phyloP scores from a whole-genome alignment of 2,888 invertebrate genomes.

The Blera fallax region DNA sequence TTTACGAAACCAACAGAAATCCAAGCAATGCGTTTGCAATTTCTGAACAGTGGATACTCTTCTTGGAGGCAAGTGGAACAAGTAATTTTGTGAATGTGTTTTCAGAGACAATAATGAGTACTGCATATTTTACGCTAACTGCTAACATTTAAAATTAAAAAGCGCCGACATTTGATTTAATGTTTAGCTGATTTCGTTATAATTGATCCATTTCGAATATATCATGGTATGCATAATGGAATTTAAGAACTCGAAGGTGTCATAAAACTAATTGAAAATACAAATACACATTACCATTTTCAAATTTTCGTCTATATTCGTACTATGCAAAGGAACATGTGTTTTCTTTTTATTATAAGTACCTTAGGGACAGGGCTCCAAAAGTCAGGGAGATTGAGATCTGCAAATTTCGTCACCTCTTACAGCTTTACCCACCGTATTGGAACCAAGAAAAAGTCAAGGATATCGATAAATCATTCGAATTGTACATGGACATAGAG shows the following conservation, averaged over 20 bases:
- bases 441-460: too few species aligned
- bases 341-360: too few species aligned
- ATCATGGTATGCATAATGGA: background rate
- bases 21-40: conserved; percentile 80
- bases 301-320: too few species aligned
- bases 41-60: conserved; percentile 77
- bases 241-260: background rate
- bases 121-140: conserved; percentile 33
- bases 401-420: too few species aligned
- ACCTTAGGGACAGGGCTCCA: too few species aligned
- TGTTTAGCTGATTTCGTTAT: background rate
- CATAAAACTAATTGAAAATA: conserved; percentile 1
- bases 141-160: conserved; percentile 24
- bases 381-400: too few species aligned
- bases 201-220: background rate
- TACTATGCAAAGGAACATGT: too few species aligned
- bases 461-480: too few species aligned
- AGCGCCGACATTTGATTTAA: background rate
- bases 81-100: conserved; percentile 46
- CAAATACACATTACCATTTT: background rate
- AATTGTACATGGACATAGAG: too few species aligned
- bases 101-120: conserved; percentile 37
- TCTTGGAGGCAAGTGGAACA: conserved; percentile 81
- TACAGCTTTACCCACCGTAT: too few species aligned
- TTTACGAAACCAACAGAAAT: conserved; percentile 78